Evolutionary conservation across 2,113 vertebrate species (phyloP).

Genomic region (Suricata suricatta): DNA sequence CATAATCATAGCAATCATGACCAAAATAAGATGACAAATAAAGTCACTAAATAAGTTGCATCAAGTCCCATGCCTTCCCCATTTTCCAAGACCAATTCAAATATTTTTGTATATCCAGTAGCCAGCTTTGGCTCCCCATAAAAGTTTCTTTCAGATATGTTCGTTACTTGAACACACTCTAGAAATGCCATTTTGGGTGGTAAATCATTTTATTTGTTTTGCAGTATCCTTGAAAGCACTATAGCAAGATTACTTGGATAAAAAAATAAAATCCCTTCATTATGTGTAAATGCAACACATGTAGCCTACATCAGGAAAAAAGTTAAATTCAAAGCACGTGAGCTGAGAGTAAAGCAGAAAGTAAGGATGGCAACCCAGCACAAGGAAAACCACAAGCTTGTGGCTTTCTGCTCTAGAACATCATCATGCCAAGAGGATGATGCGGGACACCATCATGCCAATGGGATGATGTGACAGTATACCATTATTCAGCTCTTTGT

Average conservation of each 20-base stretch:
- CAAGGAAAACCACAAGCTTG: background rate
- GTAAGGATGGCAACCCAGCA: background rate
- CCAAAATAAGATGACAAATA: background rate
- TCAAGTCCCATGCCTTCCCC: background rate
- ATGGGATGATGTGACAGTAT: background rate
- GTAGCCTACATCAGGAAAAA: background rate
- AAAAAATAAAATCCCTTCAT: conserved; percentile 54
- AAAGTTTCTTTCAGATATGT: background rate
- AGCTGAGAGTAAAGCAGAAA: background rate
- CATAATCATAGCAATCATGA: background rate
- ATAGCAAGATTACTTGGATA: conserved; percentile 50
- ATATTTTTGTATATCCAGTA: background rate
- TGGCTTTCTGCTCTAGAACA: conserved; percentile 21
- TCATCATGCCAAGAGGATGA: background rate
- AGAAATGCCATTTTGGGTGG: conserved; percentile 34
- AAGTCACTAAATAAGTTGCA: background rate
- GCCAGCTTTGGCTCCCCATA: background rate
- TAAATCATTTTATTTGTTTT: conserved; percentile 57
- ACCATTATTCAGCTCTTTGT: background rate
- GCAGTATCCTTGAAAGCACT: conserved; percentile 48
- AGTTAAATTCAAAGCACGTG: conserved; percentile 36
- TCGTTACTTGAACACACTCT: conserved; percentile 31
- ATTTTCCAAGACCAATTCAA: background rate
- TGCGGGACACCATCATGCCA: background rate
- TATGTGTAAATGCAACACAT: background rate